Evolutionary conservation across 2,797 vertebrate species (phyloP), one percentile per base, ranked within the genome.

Genomic region (Balearica regulorum): DNA sequence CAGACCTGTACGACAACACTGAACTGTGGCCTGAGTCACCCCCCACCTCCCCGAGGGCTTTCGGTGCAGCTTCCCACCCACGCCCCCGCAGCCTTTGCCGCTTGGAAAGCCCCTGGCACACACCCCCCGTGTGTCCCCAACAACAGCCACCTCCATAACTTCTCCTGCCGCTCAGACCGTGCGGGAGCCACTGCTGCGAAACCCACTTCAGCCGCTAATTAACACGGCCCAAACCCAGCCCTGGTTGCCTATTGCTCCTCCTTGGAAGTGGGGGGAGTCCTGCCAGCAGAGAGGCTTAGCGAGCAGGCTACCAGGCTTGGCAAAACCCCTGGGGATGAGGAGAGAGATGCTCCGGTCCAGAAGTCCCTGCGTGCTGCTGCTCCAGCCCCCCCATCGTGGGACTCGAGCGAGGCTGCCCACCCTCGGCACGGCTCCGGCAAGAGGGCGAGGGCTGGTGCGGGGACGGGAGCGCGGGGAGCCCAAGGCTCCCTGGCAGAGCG

Each of bases 371-470:
- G 22, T 15, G 66, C 58, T 64, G 78, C 89, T 72, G 73, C 44
- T n/a, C 21, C 60, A 49, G 43, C 8, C 12, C 33, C n/a, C n/a
- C 25, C 1, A 0, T 2, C 24, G 5, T 0, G 9, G 41, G 43
- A 28, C 3, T 4, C 4, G 11, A 26, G 16, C 1, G 19, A 46
- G 1, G 9, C 43, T 4, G 54, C 78, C 60, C 35, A 48, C 9
- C 12, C 55, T 6, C 46, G 55, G 78, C 66, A 2, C 66, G 1
- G 44, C 28, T 65, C 18, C 66, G 9, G 8, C 0, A 2, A 12
- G 11, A 60, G 49, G 35, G 17, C 9, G 24, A 25, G 55, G 49
- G 55, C 55, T 39, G 51, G 17, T 13, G 10, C 0, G 4, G 21
- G 24, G 2, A 43, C 4, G 26, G 33, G 48, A 18, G 19, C 66